phyloP scores from a whole-genome alignment of 2,797 vertebrate genomes.

The Tachyglossus aculeatus region DNA sequence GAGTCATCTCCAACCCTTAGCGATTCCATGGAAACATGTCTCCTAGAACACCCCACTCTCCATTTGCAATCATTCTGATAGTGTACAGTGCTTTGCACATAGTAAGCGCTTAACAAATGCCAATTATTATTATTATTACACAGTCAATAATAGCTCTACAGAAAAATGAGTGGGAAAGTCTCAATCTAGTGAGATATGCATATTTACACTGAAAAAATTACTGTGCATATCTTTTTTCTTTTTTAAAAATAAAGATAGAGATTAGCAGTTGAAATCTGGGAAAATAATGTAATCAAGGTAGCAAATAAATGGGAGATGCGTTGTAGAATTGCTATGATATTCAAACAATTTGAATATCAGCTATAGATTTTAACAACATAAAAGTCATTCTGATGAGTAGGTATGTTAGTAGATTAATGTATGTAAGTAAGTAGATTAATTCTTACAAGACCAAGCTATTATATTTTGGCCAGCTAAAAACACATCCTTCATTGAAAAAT shows the following conservation, averaged over 20 bases:
- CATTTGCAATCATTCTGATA: too few relatives aligned
- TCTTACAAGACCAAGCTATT: too few relatives aligned
- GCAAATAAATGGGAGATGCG: slow-evolving; percentile 23
- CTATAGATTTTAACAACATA: slow-evolving; percentile 17
- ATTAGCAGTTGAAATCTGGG: slow-evolving; percentile 44
- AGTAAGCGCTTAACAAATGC: too few relatives aligned
- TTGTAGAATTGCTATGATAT: not conserved
- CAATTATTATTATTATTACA: too few relatives aligned
- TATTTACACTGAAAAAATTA: slow-evolving; percentile 47
- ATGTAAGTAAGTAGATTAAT: too few relatives aligned
- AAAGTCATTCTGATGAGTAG: slow-evolving; percentile 24
- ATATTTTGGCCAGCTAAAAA: too few relatives aligned
- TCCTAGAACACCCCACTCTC: too few relatives aligned
- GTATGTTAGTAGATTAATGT: too few relatives aligned
- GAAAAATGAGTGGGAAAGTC: slow-evolving; percentile 34
- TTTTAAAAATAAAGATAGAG: slow-evolving; percentile 22
- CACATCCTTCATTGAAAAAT: too few relatives aligned
- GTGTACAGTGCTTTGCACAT: too few relatives aligned
- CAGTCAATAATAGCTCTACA: slow-evolving; percentile 39
- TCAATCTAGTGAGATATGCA: slow-evolving; percentile 35
- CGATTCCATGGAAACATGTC: too few relatives aligned
- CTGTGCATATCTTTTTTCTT: slow-evolving; percentile 13
- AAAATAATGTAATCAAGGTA: slow-evolving; percentile 31
- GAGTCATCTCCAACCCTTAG: too few relatives aligned
- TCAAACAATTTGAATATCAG: not conserved